Conservation (phyloP, 2,113 vertebrate species). For the Orientallactaga bullata region DNA sequence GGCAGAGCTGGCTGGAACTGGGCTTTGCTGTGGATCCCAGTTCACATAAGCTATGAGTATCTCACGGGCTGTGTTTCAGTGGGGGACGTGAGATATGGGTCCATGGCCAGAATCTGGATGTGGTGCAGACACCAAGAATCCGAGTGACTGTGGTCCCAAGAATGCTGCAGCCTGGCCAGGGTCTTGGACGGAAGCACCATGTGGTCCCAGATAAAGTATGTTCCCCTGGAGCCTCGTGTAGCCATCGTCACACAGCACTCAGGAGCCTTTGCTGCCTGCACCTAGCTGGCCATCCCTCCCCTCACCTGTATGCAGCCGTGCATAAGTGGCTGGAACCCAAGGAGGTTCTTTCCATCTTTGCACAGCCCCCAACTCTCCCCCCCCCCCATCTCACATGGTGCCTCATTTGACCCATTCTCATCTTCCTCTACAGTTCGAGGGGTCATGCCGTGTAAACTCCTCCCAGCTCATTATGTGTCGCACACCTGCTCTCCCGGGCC, state of each 20-base stretch:
- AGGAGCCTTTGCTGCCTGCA: background rate
- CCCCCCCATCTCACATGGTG: rapidly evolving
- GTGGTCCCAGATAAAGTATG: slow-evolving; percentile 89
- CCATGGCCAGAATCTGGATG: slow-evolving; percentile 94
- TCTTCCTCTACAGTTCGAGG: slow-evolving; percentile 88
- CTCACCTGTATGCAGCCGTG: rapidly evolving
- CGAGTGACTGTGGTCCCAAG: slow-evolving; percentile 89
- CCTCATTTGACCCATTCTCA: background rate
- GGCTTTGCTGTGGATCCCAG: background rate
- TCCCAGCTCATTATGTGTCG: slow-evolving; percentile 93
- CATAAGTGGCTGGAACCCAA: background rate
- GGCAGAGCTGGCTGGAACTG: background rate
- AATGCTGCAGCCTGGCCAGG: slow-evolving; percentile 80
- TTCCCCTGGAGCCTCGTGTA: slow-evolving; percentile 86
- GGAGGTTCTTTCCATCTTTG: background rate
- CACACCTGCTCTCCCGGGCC: slow-evolving; percentile 91
- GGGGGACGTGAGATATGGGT: slow-evolving; percentile 94
- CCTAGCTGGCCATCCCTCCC: background rate
- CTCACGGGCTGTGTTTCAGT: slow-evolving; percentile 85
- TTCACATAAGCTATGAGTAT: background rate
- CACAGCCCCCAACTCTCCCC: background rate
- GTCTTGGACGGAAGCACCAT: slow-evolving; percentile 83
- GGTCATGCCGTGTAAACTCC: slow-evolving; percentile 93
- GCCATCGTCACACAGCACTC: slow-evolving; percentile 85
- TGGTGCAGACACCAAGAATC: slow-evolving; percentile 95